Percentiles rank a stretch among this genome's conserved stretches.
These are phyloP conservation scores for Venusia cambrica DNA, from an alignment of 2,888 invertebrate genomes.

Conservation along the genomic window DNA sequence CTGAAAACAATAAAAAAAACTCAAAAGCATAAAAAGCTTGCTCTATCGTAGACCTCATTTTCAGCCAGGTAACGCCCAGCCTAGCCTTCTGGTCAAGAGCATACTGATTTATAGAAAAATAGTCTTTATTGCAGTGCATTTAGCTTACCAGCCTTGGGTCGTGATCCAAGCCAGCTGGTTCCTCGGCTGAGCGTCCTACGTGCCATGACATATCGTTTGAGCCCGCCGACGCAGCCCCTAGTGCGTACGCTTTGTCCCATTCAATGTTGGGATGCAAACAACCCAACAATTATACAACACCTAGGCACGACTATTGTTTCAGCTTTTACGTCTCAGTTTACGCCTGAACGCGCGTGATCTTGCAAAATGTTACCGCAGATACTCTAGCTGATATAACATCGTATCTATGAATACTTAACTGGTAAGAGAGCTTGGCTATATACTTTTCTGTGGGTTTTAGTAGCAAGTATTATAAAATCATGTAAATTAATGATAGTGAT, in stretches of 20 bases:
- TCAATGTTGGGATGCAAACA: conserved; percentile 53
- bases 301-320: conserved; percentile 46
- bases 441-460: no score
- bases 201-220: conserved; percentile 76
- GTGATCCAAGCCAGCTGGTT: background rate
- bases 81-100: no score
- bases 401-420: no score
- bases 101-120: background rate
- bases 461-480: no score
- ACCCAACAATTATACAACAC: conserved; percentile 60
- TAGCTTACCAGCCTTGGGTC: background rate
- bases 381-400: no score
- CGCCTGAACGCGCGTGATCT: conserved; percentile 43
- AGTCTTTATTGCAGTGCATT: background rate
- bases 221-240: conserved; percentile 48
- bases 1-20: no score
- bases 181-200: conserved; percentile 44
- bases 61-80: no score
- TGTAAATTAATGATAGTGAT: no score
- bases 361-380: conserved; percentile 45
- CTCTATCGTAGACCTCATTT: no score
- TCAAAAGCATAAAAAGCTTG: no score
- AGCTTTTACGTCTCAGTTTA: conserved; percentile 40
- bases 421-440: no score
- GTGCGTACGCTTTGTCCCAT: conserved; percentile 60